A percentile compares a stretch with the other conserved stretches of the same genome.
Evolutionary conservation across 2,888 invertebrate species (phyloP).

Genomic region (Drosophila recens): DNA sequence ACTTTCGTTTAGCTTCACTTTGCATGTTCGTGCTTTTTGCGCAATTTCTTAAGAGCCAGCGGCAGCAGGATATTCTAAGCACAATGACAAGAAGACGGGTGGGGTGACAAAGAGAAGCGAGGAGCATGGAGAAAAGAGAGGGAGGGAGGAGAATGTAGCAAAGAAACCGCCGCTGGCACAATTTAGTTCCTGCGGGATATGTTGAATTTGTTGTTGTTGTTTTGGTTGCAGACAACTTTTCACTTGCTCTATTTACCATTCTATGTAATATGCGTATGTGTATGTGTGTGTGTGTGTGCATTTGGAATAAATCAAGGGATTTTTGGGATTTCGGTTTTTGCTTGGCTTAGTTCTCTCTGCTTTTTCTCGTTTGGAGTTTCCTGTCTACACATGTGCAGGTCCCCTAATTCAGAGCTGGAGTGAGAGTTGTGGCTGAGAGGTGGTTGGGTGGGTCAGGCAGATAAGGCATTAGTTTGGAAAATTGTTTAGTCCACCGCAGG

Average conservation of each 20-base stretch:
- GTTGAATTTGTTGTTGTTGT: slow-evolving; percentile 46
- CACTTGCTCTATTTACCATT: slow-evolving; percentile 77
- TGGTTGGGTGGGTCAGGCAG: slow-evolving; percentile 2
- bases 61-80: slow-evolving; percentile 46
- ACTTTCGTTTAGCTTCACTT: slow-evolving; percentile 80
- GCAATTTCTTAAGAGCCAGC: slow-evolving; percentile 68
- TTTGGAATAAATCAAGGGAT: slow-evolving; percentile 81
- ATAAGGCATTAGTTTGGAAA: slow-evolving; percentile 73
- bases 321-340: slow-evolving; percentile 74
- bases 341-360: slow-evolving; percentile 44
- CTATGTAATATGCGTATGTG: slow-evolving; percentile 7
- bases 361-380: slow-evolving; percentile 17
- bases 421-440: neutral
- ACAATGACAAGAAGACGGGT: slow-evolving; percentile 19
- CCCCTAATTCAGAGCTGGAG: neutral
- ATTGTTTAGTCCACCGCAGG: slow-evolving; percentile 75
- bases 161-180: slow-evolving; percentile 75
- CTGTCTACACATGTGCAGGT: slow-evolving; percentile 42
- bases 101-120: neutral
- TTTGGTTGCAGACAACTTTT: slow-evolving; percentile 48
- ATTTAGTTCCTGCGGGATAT: slow-evolving; percentile 78
- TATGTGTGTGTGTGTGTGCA: slow-evolving; percentile 31
- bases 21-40: slow-evolving; percentile 74
- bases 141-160: slow-evolving; percentile 35
- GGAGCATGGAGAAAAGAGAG: neutral